phyloP scores from a whole-genome alignment of 2,888 invertebrate genomes.

The Eurytoma adleriae region DNA sequence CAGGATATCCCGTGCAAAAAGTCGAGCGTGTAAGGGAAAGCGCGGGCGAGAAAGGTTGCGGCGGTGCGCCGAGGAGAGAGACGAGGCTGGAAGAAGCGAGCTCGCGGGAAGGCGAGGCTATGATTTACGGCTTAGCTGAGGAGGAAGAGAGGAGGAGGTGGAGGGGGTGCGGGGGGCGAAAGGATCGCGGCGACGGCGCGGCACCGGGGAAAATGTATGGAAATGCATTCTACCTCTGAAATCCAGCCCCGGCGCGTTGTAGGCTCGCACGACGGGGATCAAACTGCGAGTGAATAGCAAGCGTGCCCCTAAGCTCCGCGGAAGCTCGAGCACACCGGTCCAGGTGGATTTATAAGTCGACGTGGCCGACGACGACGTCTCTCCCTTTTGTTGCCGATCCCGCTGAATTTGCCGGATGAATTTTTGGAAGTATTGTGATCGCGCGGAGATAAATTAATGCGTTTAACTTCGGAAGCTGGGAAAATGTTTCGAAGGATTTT shows the following conservation, averaged over 20 bases:
- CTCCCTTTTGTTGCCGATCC: constrained; percentile 16
- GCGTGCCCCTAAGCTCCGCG: constrained; percentile 44
- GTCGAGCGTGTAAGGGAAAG: constrained; percentile 46
- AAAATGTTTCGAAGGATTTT: too few relatives aligned
- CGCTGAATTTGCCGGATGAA: too few relatives aligned
- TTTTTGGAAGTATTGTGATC: too few relatives aligned
- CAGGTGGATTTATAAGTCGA: constrained; percentile 34
- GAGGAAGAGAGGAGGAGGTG: not conserved
- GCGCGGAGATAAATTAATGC: too few relatives aligned
- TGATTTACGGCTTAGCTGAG: constrained; percentile 60
- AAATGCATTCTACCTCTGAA: constrained; percentile 62
- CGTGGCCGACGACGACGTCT: not conserved
- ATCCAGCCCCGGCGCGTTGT: constrained; percentile 32
- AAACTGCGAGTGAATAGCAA: constrained; percentile 59
- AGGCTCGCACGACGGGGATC: constrained; percentile 18
- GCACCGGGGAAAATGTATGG: constrained; percentile 61
- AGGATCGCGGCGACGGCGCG: constrained; percentile 20
- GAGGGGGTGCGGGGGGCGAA: too few relatives aligned
- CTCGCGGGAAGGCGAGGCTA: constrained; percentile 39
- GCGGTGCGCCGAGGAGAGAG: not conserved
- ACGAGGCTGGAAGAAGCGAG: constrained; percentile 9
- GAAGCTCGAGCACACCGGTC: constrained; percentile 24
- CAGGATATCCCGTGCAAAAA: constrained; percentile 51
- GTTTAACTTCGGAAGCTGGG: too few relatives aligned
- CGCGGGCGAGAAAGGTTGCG: constrained; percentile 9